Evolutionary conservation across 2,113 vertebrate species (phyloP).

Genomic region (Scomber colias): DNA sequence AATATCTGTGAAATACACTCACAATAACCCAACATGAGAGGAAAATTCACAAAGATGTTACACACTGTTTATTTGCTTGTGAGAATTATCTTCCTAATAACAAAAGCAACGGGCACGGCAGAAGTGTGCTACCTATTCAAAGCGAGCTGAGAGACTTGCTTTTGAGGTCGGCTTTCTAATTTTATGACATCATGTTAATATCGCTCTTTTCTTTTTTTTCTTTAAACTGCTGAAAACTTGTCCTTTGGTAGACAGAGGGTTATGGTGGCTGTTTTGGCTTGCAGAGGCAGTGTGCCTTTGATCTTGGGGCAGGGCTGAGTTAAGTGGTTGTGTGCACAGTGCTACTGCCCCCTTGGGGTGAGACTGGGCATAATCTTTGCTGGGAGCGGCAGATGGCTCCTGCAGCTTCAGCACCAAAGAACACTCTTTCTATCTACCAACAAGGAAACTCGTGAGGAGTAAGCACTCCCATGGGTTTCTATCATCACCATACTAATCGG

Average conservation of each 20-base stretch:
- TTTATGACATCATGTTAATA: conserved; percentile 67
- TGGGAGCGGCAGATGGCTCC: conserved; percentile 65
- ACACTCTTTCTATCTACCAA: conserved; percentile 63
- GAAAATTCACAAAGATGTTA: conserved; percentile 48
- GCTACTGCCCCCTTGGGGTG: conserved; percentile 82
- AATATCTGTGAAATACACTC: conserved; percentile 65
- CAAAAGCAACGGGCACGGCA: conserved; percentile 13
- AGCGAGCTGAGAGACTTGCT: conserved; percentile 32
- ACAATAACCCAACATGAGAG: conserved; percentile 63
- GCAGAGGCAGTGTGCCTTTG: conserved; percentile 55
- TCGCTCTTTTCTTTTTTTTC: conserved; percentile 22
- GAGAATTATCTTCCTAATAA: conserved; percentile 63
- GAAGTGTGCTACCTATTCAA: conserved; percentile 37
- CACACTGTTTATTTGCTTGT: conserved; percentile 58
- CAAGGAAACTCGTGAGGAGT: conserved; percentile 61
- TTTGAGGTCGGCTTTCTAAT: conserved; percentile 51
- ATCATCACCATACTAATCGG: conserved; percentile 74
- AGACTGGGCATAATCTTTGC: conserved; percentile 34
- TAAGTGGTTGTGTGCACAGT: conserved; percentile 52
- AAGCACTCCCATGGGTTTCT: conserved; percentile 70
- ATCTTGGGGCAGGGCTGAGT: conserved; percentile 53
- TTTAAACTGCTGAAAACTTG: conserved; percentile 57
- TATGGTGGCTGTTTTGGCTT: conserved; percentile 37
- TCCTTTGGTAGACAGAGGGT: conserved; percentile 51
- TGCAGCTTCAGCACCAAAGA: conserved; percentile 68